A percentile compares a stretch with the other conserved stretches of the same genome.
Conservation (phyloP, 2,888 invertebrate genomes). For the Drosophila vallismaia region DNA sequence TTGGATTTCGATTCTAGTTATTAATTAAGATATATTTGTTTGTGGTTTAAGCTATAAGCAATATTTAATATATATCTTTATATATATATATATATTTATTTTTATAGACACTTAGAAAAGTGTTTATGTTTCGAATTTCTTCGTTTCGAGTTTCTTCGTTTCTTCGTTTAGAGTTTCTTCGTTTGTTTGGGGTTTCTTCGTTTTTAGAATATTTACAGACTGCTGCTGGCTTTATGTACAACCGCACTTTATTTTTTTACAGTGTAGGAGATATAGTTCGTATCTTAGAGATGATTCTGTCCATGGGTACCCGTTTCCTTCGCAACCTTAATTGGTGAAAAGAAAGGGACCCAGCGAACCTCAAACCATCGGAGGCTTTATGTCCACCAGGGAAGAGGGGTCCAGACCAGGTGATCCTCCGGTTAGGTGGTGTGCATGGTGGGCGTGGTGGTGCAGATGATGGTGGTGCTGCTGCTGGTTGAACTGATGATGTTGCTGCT, state of each 20-base stretch:
- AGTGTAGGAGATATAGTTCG: neutral
- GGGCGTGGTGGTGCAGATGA: conserved; percentile 78
- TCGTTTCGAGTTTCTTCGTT: neutral
- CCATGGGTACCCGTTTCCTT: conserved; percentile 58
- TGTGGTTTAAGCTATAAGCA: conserved; percentile 26
- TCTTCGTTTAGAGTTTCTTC: neutral
- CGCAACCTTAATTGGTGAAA: conserved; percentile 78
- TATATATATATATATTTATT: no score
- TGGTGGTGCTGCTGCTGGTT: conserved; percentile 70
- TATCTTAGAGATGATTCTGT: neutral
- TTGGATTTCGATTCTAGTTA: neutral
- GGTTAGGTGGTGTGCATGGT: conserved; percentile 80
- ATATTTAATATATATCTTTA: neutral
- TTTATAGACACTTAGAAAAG: conserved; percentile 2
- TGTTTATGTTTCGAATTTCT: neutral
- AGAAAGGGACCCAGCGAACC: conserved; percentile 88
- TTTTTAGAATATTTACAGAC: conserved; percentile 1
- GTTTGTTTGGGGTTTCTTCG: no score
- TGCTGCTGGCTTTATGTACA: conserved; percentile 8
- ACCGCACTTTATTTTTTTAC: conserved; percentile 2
- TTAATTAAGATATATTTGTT: neutral
- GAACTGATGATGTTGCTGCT: conserved; percentile 70
- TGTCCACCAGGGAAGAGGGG: conserved; percentile 86
- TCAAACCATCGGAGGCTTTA: conserved; percentile 87
- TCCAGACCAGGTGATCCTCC: conserved; percentile 85